Evolutionary conservation across 2,888 invertebrate genomes (phyloP).

Genomic region (Drosophila mimetica): DNA sequence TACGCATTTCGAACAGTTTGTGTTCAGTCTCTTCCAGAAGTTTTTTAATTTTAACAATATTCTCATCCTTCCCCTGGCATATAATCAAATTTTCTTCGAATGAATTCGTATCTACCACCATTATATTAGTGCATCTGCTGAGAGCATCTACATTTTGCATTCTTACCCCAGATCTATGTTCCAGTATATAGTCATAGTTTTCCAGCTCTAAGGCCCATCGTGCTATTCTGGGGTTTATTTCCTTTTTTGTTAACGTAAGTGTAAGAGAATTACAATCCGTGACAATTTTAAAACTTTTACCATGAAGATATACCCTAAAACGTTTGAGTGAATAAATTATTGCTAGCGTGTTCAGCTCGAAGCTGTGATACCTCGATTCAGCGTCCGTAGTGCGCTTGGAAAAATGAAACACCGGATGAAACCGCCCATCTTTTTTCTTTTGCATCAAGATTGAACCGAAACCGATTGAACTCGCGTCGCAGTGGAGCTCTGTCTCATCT

Average conservation of each 20-base stretch:
- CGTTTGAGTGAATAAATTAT: too few species aligned
- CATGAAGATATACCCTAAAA: too few species aligned
- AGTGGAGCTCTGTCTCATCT: background rate
- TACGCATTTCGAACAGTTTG: background rate
- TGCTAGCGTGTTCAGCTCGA: too few species aligned
- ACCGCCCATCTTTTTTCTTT: background rate
- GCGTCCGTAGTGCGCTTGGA: background rate
- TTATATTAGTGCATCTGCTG: background rate
- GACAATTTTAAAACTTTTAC: too few species aligned
- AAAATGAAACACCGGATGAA: background rate
- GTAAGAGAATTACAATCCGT: conserved; percentile 1
- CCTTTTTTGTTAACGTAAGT: background rate
- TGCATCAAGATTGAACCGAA: background rate
- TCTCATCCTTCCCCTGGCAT: too few species aligned
- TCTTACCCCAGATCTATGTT: background rate
- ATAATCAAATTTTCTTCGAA: background rate
- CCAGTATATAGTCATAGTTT: background rate
- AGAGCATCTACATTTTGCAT: background rate
- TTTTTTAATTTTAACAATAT: too few species aligned
- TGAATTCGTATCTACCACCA: too few species aligned
- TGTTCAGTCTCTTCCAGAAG: too few species aligned
- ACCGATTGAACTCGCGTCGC: background rate
- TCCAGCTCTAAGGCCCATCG: background rate
- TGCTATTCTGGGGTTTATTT: background rate
- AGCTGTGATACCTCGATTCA: background rate